A percentile compares a stretch with the other conserved stretches of the same genome.
These are phyloP conservation scores for Styela plicata DNA, from an alignment of 23 tunicate genomes.

Conservation along the genomic window DNA sequence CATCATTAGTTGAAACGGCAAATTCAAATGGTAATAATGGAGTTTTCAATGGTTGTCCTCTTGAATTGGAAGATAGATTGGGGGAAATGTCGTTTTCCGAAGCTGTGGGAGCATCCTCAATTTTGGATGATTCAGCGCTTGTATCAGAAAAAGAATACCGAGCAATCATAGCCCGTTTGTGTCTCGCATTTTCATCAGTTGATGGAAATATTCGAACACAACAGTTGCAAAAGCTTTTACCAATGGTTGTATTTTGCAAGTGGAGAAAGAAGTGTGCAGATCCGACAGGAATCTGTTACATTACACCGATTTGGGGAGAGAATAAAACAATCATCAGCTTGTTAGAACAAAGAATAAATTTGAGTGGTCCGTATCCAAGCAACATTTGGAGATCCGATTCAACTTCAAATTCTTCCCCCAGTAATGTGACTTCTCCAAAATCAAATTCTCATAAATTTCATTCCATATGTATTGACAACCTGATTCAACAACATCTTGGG, in stretches of 20 bases:
- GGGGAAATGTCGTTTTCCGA: background rate
- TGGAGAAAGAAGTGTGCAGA: background rate
- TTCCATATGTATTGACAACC: background rate
- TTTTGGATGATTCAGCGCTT: background rate
- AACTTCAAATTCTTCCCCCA: background rate
- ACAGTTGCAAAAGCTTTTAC: background rate
- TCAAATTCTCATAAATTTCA: background rate
- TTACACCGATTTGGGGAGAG: background rate
- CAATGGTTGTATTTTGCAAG: background rate
- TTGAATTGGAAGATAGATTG: background rate
- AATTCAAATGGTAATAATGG: background rate
- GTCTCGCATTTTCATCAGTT: background rate
- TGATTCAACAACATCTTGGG: background rate
- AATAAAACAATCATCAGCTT: background rate
- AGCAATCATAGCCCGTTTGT: background rate
- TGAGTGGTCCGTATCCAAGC: background rate
- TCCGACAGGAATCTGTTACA: background rate
- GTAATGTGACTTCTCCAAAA: background rate
- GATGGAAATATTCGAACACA: background rate
- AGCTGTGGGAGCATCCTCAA: background rate
- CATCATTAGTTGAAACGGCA: background rate
- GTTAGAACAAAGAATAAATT: background rate
- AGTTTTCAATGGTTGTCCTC: background rate
- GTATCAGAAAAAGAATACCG: background rate
- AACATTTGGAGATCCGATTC: background rate